Percentiles rank a stretch among this genome's conserved stretches.
phyloP scores from a whole-genome alignment of 2,888 invertebrate species.

The Acanthosepion lycidas region DNA sequence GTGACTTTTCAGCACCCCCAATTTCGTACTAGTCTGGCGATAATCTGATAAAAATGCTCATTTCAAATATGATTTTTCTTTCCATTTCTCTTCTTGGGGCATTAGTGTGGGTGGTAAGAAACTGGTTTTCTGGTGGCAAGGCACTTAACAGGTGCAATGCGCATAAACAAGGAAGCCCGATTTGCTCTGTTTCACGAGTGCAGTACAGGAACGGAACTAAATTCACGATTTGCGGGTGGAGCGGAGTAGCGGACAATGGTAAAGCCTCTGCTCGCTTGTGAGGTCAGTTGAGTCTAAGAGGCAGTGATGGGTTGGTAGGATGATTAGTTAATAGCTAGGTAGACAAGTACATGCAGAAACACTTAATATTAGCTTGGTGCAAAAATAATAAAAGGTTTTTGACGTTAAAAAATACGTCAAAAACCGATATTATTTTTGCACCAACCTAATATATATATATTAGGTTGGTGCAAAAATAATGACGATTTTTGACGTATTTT shows the following conservation, averaged over 20 bases:
- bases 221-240: not conserved
- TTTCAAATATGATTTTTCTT: not conserved
- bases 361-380: no score
- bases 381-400: no score
- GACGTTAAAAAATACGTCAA: no score
- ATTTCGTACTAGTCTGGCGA: no score
- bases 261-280: not conserved
- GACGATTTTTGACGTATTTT: no score
- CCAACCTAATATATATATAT: no score
- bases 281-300: not conserved
- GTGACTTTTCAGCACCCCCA: no score
- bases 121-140: not conserved
- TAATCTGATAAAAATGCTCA: no score
- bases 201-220: not conserved
- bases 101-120: not conserved
- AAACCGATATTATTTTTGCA: no score
- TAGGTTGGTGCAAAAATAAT: no score
- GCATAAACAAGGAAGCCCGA: not conserved
- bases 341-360: not conserved
- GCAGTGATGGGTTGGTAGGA: not conserved
- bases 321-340: not conserved
- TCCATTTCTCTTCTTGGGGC: not conserved
- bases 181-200: not conserved
- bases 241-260: not conserved
- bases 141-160: not conserved